These are phyloP conservation scores for Campylomormyrus tamandua DNA, from an alignment of 2,113 vertebrate genomes.

Conservation along the genomic window DNA sequence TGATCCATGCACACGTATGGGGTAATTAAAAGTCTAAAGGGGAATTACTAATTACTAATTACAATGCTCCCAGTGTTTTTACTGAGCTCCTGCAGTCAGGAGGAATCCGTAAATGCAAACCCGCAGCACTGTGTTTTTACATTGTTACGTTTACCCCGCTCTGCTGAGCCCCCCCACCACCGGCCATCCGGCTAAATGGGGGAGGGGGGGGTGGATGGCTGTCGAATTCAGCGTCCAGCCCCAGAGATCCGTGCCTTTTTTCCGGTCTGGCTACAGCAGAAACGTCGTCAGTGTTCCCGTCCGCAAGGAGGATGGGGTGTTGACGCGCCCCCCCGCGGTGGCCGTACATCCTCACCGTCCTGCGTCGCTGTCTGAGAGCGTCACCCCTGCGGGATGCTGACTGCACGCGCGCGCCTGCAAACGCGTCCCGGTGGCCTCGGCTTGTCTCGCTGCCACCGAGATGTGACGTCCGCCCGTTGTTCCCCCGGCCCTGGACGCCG, in stretches of 20 bases:
- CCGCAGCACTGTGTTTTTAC: background rate
- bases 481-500: constrained; percentile 30
- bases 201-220: background rate
- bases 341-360: background rate
- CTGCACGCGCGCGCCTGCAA: background rate
- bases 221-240: background rate
- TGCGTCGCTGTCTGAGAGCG: background rate
- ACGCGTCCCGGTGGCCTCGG: constrained; percentile 15
- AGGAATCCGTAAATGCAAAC: background rate
- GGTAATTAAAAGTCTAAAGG: background rate
- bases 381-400: background rate
- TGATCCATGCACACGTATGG: background rate
- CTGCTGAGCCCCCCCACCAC: background rate
- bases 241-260: background rate
- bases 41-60: background rate
- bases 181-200: background rate
- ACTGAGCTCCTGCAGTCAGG: background rate
- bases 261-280: background rate
- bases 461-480: constrained; percentile 29
- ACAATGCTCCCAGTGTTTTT: background rate
- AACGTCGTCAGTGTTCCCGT: background rate
- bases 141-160: background rate
- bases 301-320: background rate
- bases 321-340: background rate
- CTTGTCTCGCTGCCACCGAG: constrained; percentile 27